phyloP scores from a whole-genome alignment of 2,113 vertebrate species.

The Podiceps cristatus region DNA sequence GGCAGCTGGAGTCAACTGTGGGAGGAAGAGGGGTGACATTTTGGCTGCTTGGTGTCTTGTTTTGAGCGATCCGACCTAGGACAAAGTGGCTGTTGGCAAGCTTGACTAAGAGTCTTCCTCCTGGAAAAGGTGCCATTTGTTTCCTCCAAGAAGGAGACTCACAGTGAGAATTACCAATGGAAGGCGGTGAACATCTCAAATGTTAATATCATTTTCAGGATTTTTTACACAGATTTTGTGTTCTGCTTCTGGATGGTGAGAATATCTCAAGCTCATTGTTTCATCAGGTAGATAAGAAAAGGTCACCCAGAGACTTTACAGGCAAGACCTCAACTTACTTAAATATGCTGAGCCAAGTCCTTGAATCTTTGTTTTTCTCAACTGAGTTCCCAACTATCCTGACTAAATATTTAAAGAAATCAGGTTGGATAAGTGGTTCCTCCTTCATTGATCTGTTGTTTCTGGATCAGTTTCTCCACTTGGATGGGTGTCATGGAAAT shows the following conservation, averaged over 20 bases:
- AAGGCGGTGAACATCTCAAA: not conserved
- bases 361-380: not conserved
- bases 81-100: not conserved
- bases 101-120: not conserved
- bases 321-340: not conserved
- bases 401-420: not conserved
- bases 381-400: not conserved
- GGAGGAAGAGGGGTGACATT: not conserved
- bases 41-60: not conserved
- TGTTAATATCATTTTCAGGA: not conserved
- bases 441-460: slow-evolving; percentile 21
- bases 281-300: not conserved
- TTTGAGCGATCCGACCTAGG: not conserved
- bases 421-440: not conserved
- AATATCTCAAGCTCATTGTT: not conserved
- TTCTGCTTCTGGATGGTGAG: not conserved
- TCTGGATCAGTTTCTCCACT: slow-evolving; percentile 24
- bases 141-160: not conserved
- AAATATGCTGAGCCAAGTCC: not conserved
- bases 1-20: not conserved
- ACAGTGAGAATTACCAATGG: not conserved
- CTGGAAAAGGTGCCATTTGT: not conserved
- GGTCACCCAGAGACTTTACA: not conserved
- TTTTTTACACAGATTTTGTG: not conserved
- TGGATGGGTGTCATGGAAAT: not conserved